Percentiles rank a stretch among this genome's conserved stretches.
These are phyloP conservation scores for Oegoconia quadripuncta DNA, from an alignment of 2,888 invertebrate genomes.

Conservation along the genomic window DNA sequence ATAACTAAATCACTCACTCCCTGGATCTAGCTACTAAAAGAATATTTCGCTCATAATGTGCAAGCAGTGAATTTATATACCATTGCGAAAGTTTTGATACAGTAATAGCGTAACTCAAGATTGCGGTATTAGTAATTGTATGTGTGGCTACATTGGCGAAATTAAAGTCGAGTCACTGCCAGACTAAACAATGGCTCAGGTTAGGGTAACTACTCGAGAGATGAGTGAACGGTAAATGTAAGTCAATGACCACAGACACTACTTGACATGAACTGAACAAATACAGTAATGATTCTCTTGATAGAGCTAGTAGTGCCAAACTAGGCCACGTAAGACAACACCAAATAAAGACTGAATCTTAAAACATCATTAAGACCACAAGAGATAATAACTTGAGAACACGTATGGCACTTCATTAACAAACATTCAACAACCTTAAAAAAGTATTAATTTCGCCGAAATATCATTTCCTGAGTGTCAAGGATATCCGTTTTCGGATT, in stretches of 20 bases:
- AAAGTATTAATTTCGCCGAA: constrained; percentile 1
- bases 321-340: constrained; percentile 37
- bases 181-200: constrained; percentile 34
- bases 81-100: constrained; percentile 2
- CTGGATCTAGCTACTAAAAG: not conserved
- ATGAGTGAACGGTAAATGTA: constrained; percentile 52
- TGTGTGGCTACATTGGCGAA: no score
- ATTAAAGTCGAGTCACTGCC: not conserved
- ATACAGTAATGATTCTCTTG: constrained; percentile 51
- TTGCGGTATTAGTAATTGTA: constrained; percentile 3
- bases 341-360: not conserved
- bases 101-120: constrained; percentile 1
- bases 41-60: not conserved
- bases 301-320: constrained; percentile 36
- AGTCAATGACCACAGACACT: constrained; percentile 58
- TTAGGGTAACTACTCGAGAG: constrained; percentile 27
- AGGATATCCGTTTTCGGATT: constrained; percentile 27
- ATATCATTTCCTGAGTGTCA: constrained; percentile 33
- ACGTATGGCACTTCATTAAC: constrained; percentile 2
- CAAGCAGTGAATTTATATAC: not conserved
- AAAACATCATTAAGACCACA: constrained; percentile 1
- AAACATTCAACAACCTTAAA: constrained; percentile 3
- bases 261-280: constrained; percentile 47
- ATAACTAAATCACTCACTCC: constrained; percentile 11
- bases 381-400: constrained; percentile 1